phyloP scores from a whole-genome alignment of 2,888 invertebrate species.

The Tridacna gigas region DNA sequence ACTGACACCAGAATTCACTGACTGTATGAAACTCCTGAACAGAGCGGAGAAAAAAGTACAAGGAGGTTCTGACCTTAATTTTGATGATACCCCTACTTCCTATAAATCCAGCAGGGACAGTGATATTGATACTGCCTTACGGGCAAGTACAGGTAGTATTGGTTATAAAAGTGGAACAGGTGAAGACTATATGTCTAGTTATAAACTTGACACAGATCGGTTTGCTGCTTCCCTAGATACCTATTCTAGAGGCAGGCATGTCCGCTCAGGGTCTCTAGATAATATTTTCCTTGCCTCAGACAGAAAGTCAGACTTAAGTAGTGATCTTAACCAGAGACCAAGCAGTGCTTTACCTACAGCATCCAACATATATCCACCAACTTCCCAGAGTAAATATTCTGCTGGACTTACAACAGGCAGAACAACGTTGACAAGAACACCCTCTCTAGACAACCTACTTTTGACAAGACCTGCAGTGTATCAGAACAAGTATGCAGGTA shows the following conservation, averaged over 20 bases:
- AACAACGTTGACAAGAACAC: conserved; percentile 61
- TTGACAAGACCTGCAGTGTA: conserved; percentile 50
- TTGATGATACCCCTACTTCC: conserved; percentile 26
- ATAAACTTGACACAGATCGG: conserved; percentile 46
- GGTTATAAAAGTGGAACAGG: conserved; percentile 25
- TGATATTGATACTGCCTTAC: conserved; percentile 53
- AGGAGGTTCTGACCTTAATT: conserved; percentile 37
- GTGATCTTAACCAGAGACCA: conserved; percentile 37
- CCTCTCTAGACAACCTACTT: conserved; percentile 70
- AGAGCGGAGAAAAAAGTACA: conserved; percentile 81
- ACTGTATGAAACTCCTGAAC: conserved; percentile 82
- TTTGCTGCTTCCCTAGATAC: conserved; percentile 55
- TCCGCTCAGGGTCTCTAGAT: conserved; percentile 60
- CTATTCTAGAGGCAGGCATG: conserved; percentile 59
- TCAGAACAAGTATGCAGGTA: conserved; percentile 53
- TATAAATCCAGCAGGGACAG: conserved; percentile 35
- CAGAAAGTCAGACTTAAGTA: neutral
- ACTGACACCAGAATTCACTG: conserved; percentile 81
- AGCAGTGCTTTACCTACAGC: conserved; percentile 55
- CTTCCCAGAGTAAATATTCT: conserved; percentile 47
- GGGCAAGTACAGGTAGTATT: conserved; percentile 61
- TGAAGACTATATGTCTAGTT: conserved; percentile 45
- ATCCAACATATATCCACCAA: conserved; percentile 55
- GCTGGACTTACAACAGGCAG: conserved; percentile 58
- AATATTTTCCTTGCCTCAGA: conserved; percentile 44